Conservation (phyloP, 2,113 vertebrate genomes). For the Cyanoderma ruficeps region DNA sequence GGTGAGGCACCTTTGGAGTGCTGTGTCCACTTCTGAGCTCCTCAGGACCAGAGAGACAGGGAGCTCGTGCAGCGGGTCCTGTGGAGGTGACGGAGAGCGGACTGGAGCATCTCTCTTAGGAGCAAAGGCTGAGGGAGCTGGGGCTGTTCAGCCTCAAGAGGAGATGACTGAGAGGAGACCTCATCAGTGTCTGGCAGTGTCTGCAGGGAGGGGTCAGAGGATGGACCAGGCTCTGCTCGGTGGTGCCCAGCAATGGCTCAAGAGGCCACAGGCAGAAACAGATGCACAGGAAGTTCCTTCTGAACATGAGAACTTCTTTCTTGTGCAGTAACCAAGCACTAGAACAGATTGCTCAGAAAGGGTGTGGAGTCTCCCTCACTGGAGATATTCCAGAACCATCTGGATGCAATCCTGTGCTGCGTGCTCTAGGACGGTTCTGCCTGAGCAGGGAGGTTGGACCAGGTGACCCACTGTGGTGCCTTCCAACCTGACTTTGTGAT, state of each 20-base stretch:
- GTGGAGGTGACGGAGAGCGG: not conserved
- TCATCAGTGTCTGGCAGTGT: not conserved
- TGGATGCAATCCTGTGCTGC: not conserved
- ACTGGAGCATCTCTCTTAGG: not conserved
- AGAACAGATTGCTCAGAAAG: not conserved
- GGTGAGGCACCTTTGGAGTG: not conserved
- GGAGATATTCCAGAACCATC: not conserved
- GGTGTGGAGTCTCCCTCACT: not conserved
- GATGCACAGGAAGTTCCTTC: not conserved
- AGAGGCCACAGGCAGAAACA: not conserved
- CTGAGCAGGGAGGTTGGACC: not conserved
- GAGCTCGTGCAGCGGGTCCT: not conserved
- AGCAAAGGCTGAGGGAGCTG: not conserved
- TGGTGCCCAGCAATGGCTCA: not conserved
- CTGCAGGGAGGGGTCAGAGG: not conserved
- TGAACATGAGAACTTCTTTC: not conserved
- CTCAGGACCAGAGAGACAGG: not conserved
- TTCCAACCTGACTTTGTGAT: not conserved
- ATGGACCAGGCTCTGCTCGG: not conserved
- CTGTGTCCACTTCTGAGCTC: not conserved
- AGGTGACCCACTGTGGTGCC: not conserved
- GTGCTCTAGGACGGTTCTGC: not conserved
- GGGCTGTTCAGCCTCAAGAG: not conserved
- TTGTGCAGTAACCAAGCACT: not conserved
- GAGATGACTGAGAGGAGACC: not conserved